phyloP scores from a whole-genome alignment of 2,888 invertebrate species.

The Acronicta aceris region DNA sequence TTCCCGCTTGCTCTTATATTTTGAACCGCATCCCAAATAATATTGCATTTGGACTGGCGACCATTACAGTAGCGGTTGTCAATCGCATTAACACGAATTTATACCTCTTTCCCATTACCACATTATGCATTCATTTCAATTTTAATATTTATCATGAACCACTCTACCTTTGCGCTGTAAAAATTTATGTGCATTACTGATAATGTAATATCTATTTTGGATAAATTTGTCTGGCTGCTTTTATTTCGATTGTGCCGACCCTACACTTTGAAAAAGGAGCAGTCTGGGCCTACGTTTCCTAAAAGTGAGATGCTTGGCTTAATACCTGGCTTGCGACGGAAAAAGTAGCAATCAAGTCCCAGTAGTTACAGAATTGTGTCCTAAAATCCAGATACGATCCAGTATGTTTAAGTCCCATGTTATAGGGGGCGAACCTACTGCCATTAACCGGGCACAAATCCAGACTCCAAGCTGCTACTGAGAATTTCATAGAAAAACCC shows the following conservation, averaged over 20 bases:
- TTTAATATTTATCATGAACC: constrained; percentile 56
- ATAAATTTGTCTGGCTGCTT: constrained; percentile 29
- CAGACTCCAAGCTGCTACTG: no score
- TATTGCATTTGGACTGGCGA: constrained; percentile 46
- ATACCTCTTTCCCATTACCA: constrained; percentile 64
- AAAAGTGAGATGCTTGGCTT: no score
- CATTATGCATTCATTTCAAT: constrained; percentile 61
- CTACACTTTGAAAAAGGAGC: no score
- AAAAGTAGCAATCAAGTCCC: no score
- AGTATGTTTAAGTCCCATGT: no score
- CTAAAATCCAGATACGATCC: no score
- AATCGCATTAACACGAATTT: constrained; percentile 64
- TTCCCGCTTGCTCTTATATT: constrained; percentile 24
- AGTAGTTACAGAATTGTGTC: no score
- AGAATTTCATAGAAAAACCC: no score
- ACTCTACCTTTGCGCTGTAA: constrained; percentile 41
- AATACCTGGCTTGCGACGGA: no score
- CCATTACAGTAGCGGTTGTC: constrained; percentile 60
- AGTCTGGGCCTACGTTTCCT: no score
- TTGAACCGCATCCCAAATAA: constrained; percentile 36
- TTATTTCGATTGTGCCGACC: constrained; percentile 19
- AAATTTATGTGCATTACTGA: constrained; percentile 44
- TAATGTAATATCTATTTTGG: constrained; percentile 56
- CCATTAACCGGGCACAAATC: no score
- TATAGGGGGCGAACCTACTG: no score